A percentile compares a stretch with the other conserved stretches of the same genome.
These are phyloP conservation scores for Geotrypetes seraphini DNA, from an alignment of 2,797 vertebrate species.

Conservation along the genomic window DNA sequence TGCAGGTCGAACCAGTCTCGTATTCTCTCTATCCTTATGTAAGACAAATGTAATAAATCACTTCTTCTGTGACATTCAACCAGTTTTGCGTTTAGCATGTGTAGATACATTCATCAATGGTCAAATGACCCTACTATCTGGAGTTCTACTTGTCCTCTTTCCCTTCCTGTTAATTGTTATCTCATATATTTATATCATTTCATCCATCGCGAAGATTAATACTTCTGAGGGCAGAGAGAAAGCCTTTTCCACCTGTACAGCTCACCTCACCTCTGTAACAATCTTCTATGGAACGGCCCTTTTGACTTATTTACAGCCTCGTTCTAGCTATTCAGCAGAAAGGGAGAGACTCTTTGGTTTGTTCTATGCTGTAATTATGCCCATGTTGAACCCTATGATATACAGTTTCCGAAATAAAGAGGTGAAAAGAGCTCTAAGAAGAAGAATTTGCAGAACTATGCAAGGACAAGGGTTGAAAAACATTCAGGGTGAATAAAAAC, in stretches of 20 bases:
- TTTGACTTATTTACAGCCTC: conserved; percentile 24
- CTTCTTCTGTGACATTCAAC: conserved; percentile 30
- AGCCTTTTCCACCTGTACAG: conserved; percentile 25
- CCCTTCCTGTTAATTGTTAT: not conserved
- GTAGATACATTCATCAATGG: conserved; percentile 1
- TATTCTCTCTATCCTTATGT: conserved; percentile 13
- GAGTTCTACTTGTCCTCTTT: not conserved
- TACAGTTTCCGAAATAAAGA: conserved; percentile 25
- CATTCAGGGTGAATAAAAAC: no score
- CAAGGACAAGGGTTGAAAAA: no score
- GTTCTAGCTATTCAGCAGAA: conserved; percentile 7
- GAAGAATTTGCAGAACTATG: no score
- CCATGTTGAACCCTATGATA: conserved; percentile 24
- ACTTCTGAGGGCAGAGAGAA: conserved; percentile 2
- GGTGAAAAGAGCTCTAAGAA: conserved; percentile 15
- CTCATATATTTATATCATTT: conserved; percentile 16
- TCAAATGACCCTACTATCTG: not conserved
- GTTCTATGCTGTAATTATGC: conserved; percentile 19
- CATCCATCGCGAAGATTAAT: conserved; percentile 7
- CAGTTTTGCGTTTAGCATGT: conserved; percentile 19
- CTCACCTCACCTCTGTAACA: conserved; percentile 12
- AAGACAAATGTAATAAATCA: conserved; percentile 14
- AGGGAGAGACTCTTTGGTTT: conserved; percentile 15
- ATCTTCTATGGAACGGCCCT: conserved; percentile 11
- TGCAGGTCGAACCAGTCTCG: conserved; percentile 7